These are phyloP conservation scores for Rhinolophus ferrumequinum DNA, from an alignment of 2,113 vertebrate species.

Conservation along the genomic window DNA sequence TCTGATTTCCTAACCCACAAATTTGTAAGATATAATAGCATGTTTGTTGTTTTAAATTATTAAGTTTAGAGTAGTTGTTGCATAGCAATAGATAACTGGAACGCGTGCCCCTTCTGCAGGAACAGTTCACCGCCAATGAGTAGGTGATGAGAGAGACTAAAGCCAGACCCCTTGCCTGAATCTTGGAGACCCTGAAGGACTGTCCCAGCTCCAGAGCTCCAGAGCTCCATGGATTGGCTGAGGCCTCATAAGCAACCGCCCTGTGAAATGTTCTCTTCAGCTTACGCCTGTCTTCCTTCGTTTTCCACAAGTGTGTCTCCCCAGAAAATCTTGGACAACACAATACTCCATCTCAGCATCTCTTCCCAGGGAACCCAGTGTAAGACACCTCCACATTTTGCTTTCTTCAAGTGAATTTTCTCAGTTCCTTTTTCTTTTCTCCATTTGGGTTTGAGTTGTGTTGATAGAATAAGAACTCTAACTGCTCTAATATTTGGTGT, in stretches of 20 bases:
- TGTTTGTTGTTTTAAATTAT: not conserved
- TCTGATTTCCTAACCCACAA: not conserved
- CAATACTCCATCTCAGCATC: not conserved
- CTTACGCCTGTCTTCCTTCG: not conserved
- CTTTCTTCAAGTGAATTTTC: not conserved
- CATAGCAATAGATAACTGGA: not conserved
- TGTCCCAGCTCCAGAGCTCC: not conserved
- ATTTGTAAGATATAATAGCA: not conserved
- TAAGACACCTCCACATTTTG: not conserved
- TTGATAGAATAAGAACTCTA: not conserved
- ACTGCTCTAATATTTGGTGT: not conserved
- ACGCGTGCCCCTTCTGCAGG: not conserved
- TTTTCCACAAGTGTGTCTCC: not conserved
- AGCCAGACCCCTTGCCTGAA: not conserved
- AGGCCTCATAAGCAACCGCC: not conserved
- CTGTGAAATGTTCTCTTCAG: not conserved
- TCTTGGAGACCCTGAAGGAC: not conserved
- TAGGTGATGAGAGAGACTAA: too few relatives aligned
- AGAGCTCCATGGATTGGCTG: not conserved
- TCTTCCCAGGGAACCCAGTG: not conserved
- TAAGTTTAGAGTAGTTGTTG: not conserved
- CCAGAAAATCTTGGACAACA: not conserved
- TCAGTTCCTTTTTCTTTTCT: not conserved
- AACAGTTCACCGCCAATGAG: not conserved
- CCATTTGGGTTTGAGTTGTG: not conserved